These are phyloP conservation scores for Lepidurus couesii DNA, from an alignment of 1,140 invertebrate species.

Conservation along the genomic window DNA sequence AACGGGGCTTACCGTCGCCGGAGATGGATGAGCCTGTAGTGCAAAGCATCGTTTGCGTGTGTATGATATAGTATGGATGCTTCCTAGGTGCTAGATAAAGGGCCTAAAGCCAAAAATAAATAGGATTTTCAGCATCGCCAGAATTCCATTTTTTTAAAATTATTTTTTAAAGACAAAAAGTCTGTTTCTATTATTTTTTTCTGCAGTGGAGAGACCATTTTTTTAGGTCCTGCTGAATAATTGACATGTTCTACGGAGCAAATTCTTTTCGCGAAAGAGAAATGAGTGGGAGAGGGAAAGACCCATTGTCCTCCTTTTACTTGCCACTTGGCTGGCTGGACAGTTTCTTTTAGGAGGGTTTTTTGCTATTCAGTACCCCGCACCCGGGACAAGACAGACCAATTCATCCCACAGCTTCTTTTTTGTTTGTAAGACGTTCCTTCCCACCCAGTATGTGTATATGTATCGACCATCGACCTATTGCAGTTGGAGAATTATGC, in stretches of 20 bases:
- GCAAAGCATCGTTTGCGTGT: not conserved
- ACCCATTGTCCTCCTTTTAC: not conserved
- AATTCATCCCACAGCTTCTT: not conserved
- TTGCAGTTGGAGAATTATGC: slow-evolving; percentile 6
- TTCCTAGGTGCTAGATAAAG: slow-evolving; percentile 17
- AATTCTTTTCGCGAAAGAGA: not conserved
- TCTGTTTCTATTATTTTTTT: too few species aligned
- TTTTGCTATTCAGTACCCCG: not conserved
- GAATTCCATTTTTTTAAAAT: not conserved
- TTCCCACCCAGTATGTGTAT: not conserved
- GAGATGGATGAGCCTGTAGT: not conserved
- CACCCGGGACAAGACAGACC: slow-evolving; percentile 5
- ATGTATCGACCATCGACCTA: slow-evolving; percentile 14
- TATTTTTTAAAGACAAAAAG: too few species aligned
- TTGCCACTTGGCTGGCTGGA: not conserved
- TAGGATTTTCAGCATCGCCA: not conserved
- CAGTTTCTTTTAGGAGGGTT: not conserved
- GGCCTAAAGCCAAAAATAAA: not conserved
- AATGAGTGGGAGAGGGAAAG: not conserved
- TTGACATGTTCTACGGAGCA: not conserved
- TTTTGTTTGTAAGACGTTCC: not conserved
- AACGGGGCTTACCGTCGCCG: not conserved
- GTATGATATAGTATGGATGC: not conserved
- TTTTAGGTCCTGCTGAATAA: not conserved
- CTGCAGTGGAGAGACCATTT: not conserved